These are phyloP conservation scores for Pteria penguin DNA, from an alignment of 2,888 invertebrate genomes.

Conservation along the genomic window DNA sequence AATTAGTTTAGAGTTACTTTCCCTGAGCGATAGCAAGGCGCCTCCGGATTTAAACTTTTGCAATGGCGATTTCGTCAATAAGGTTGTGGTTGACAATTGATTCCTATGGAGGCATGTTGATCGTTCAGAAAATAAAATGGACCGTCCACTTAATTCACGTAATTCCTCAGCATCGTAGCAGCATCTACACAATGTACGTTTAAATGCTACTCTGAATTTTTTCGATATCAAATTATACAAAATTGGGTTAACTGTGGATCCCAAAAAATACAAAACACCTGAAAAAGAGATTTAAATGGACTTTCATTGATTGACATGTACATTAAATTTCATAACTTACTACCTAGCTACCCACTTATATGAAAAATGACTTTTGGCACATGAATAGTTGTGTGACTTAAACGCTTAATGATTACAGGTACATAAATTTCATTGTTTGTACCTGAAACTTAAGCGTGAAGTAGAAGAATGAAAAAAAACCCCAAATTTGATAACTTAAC, in stretches of 20 bases:
- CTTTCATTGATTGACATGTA: too few species aligned
- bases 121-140: conserved; percentile 17
- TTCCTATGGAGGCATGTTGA: background rate
- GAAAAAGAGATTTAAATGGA: conserved; percentile 24
- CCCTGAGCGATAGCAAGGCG: background rate
- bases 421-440: too few species aligned
- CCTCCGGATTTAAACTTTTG: conserved; percentile 12
- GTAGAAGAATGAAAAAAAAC: too few species aligned
- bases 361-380: too few species aligned
- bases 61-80: background rate
- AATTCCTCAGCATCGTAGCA: conserved; percentile 10
- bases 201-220: conserved; percentile 94
- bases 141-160: conserved; percentile 15
- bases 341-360: too few species aligned
- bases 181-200: conserved; percentile 73
- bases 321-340: too few species aligned
- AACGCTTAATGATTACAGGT: too few species aligned
- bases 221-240: conserved; percentile 97
- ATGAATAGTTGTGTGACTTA: too few species aligned
- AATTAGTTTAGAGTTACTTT: background rate
- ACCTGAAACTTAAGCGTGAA: too few species aligned
- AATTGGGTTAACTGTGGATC: conserved; percentile 94
- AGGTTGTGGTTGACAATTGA: background rate
- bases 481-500: too few species aligned
- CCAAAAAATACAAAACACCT: conserved; percentile 93